These are phyloP conservation scores for Cheilosia urbana DNA, from an alignment of 2,888 invertebrate genomes.

Conservation along the genomic window DNA sequence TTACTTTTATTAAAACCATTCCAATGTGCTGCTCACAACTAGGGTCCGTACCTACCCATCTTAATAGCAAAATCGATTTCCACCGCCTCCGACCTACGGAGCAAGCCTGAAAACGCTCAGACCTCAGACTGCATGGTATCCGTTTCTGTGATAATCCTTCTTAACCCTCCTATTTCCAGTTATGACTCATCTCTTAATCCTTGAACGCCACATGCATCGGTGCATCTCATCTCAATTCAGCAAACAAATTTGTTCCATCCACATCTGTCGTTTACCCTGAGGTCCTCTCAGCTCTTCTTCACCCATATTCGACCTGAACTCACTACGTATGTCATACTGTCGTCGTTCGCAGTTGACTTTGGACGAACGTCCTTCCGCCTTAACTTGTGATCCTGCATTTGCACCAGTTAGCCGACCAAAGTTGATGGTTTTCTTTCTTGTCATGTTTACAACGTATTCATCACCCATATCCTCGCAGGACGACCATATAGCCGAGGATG, in stretches of 20 bases:
- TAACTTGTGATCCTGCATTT: slow-evolving; percentile 16
- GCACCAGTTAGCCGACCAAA: slow-evolving; percentile 55
- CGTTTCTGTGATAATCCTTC: neutral
- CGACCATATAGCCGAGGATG: neutral
- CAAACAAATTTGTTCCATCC: slow-evolving; percentile 13
- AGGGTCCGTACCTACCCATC: too few species aligned
- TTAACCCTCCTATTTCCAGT: neutral
- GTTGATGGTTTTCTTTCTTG: slow-evolving; percentile 51
- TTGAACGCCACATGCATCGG: slow-evolving; percentile 16
- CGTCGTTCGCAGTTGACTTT: slow-evolving; percentile 27
- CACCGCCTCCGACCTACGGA: too few species aligned
- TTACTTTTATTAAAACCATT: too few species aligned
- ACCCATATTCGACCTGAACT: neutral
- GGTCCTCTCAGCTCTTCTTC: neutral
- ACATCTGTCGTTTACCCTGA: neutral
- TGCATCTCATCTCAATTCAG: slow-evolving; percentile 25
- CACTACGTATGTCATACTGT: neutral
- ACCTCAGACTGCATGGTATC: neutral
- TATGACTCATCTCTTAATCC: slow-evolving; percentile 40
- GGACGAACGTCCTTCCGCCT: neutral
- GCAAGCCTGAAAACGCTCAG: too few species aligned
- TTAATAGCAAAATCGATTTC: too few species aligned
- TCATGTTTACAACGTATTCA: slow-evolving; percentile 66
- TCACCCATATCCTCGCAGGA: slow-evolving; percentile 46
- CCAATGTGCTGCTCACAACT: too few species aligned